A percentile compares a stretch with the other conserved stretches of the same genome.
These are phyloP conservation scores for Thaleichthys pacificus DNA, from an alignment of 2,797 vertebrate genomes.

Conservation along the genomic window DNA sequence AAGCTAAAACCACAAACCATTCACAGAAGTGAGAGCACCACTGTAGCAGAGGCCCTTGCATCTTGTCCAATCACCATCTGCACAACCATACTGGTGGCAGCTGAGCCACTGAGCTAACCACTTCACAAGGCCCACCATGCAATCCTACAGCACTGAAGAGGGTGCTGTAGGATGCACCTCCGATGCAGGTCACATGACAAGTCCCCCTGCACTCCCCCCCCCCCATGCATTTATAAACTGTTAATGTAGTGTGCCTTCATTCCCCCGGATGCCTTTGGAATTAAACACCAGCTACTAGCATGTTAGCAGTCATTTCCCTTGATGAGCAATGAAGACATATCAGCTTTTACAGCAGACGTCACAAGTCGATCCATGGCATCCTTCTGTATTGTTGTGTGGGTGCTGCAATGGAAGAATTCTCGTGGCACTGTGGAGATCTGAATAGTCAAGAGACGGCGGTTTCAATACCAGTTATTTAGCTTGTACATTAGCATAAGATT, in stretches of 20 bases:
- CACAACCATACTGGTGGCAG: slow-evolving; percentile 45
- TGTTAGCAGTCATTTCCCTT: no score
- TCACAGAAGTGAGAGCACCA: slow-evolving; percentile 3
- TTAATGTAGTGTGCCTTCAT: no score
- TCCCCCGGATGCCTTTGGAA: no score
- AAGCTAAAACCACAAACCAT: not conserved
- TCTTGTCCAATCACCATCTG: slow-evolving; percentile 50
- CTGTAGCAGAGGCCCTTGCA: slow-evolving; percentile 36
- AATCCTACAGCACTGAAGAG: slow-evolving; percentile 10
- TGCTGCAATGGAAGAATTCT: no score
- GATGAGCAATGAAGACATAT: no score
- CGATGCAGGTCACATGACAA: slow-evolving; percentile 27
- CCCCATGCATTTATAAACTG: no score
- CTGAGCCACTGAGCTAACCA: slow-evolving; percentile 37
- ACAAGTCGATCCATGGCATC: not conserved
- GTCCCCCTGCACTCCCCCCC: no score
- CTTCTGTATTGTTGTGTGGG: not conserved
- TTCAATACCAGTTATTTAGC: no score
- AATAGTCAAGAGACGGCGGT: no score
- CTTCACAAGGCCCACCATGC: slow-evolving; percentile 18
- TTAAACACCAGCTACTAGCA: no score
- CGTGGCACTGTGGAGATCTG: no score
- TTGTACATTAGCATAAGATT: no score
- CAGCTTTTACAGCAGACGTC: not conserved
- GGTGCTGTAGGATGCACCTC: slow-evolving; percentile 18